These are phyloP conservation scores for Pammene fasciana DNA, from an alignment of 2,888 invertebrate genomes.

Conservation along the genomic window DNA sequence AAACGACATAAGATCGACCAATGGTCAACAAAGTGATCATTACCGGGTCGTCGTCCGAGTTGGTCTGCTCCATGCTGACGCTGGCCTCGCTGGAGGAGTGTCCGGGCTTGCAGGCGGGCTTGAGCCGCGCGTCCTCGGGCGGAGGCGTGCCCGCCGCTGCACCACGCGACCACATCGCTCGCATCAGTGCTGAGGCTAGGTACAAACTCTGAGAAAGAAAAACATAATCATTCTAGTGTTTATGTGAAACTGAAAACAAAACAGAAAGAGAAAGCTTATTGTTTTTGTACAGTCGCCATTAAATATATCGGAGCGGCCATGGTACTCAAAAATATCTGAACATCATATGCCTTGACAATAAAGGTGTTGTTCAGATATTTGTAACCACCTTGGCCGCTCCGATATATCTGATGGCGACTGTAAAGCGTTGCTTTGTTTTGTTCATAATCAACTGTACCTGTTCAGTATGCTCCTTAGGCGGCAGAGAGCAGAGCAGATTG, in stretches of 20 bases:
- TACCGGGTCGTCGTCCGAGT: slow-evolving; percentile 89
- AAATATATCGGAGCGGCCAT: too few relatives aligned
- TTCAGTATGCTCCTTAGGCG: slow-evolving; percentile 96
- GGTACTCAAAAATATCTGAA: too few relatives aligned
- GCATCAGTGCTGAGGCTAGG: slow-evolving; percentile 94
- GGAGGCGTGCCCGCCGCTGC: slow-evolving; percentile 64
- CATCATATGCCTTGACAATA: too few relatives aligned
- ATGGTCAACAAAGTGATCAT: slow-evolving; percentile 30
- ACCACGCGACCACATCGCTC: slow-evolving; percentile 94
- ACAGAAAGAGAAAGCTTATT: too few relatives aligned
- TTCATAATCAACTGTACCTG: slow-evolving; percentile 80
- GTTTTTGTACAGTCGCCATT: too few relatives aligned
- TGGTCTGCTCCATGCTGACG: slow-evolving; percentile 91
- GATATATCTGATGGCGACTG: too few relatives aligned
- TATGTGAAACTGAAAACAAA: too few relatives aligned
- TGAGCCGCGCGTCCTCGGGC: slow-evolving; percentile 75
- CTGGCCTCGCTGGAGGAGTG: slow-evolving; percentile 90
- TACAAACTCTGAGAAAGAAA: slow-evolving; percentile 87
- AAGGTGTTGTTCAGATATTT: too few relatives aligned
- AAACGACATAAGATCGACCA: too few relatives aligned
- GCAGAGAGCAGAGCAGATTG: slow-evolving; percentile 92
- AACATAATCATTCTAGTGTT: too few relatives aligned
- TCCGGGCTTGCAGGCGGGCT: slow-evolving; percentile 76
- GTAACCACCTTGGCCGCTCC: too few relatives aligned
- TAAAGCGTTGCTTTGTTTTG: too few relatives aligned